phyloP scores from a whole-genome alignment of 1,140 invertebrate genomes.

The Charaxes varanes region DNA sequence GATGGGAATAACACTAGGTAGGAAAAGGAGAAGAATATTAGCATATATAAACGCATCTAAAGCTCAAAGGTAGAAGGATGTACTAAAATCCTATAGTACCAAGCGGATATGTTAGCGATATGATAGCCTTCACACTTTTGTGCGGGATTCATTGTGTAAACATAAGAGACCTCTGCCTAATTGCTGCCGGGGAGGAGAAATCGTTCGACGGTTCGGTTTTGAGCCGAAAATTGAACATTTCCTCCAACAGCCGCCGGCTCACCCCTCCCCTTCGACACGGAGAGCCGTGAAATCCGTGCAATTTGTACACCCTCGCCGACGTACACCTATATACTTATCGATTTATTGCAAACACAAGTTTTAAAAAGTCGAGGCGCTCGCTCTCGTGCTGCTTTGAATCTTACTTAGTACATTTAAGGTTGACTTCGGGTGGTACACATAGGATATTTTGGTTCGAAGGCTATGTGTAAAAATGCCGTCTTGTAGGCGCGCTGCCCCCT shows the following conservation, averaged over 20 bases:
- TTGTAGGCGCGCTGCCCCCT: conserved; percentile 61
- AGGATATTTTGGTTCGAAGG: conserved; percentile 41
- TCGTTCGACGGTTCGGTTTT: conserved; percentile 15
- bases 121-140: background rate
- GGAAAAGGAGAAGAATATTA: too few species aligned
- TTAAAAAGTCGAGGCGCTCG: conserved; percentile 45
- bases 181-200: conserved; percentile 11
- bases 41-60: too few species aligned
- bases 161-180: conserved; percentile 6
- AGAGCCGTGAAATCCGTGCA: conserved; percentile 67
- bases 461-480: conserved; percentile 65
- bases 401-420: conserved; percentile 30
- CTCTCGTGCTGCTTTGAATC: conserved; percentile 16
- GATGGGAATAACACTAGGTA: too few species aligned
- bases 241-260: conserved; percentile 54
- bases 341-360: conserved; percentile 64
- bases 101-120: background rate
- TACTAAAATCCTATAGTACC: too few species aligned
- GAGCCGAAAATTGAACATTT: conserved; percentile 49
- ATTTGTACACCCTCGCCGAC: conserved; percentile 57
- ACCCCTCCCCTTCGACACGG: conserved; percentile 51
- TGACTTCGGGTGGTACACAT: conserved; percentile 28
- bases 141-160: background rate
- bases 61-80: too few species aligned
- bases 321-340: conserved; percentile 66